Evolutionary conservation across 2,113 vertebrate genomes (phyloP).

Genomic region (Dasyornis broadbenti): DNA sequence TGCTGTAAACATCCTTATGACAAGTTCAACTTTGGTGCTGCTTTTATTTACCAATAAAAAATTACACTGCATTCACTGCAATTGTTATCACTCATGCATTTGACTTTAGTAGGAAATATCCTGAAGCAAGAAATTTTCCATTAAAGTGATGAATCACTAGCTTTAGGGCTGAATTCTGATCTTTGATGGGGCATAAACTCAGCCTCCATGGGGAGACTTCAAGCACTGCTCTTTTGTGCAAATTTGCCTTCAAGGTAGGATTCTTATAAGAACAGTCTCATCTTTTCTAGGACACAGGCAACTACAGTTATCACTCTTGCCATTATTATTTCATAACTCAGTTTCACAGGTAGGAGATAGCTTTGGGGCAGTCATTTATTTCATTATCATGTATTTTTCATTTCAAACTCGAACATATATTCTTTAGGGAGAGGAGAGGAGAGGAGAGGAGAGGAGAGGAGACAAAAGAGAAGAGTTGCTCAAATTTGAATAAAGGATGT

Average conservation of each 20-base stretch:
- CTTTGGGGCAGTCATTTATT: conserved; percentile 39
- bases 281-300: conserved; percentile 15
- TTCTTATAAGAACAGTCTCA: conserved; percentile 9
- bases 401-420: background rate
- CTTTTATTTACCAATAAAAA: conserved; percentile 33
- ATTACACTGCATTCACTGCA: background rate
- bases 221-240: conserved; percentile 22
- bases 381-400: conserved; percentile 46
- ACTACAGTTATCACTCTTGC: conserved; percentile 16
- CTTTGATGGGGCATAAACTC: conserved; percentile 31
- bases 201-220: background rate
- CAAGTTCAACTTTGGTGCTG: background rate
- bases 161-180: conserved; percentile 45
- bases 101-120: background rate
- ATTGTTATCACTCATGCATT: background rate
- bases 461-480: background rate
- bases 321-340: conserved; percentile 50
- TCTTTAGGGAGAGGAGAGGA: background rate
- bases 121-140: conserved; percentile 9
- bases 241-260: conserved; percentile 30
- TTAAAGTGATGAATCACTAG: conserved; percentile 41
- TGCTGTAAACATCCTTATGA: background rate
- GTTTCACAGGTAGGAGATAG: conserved; percentile 38
- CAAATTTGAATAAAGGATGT: background rate
- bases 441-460: too few species aligned